Percentiles rank a stretch among this genome's conserved stretches.
Conservation (phyloP, 1,140 invertebrate genomes). For the Geopemphigus sp. region DNA sequence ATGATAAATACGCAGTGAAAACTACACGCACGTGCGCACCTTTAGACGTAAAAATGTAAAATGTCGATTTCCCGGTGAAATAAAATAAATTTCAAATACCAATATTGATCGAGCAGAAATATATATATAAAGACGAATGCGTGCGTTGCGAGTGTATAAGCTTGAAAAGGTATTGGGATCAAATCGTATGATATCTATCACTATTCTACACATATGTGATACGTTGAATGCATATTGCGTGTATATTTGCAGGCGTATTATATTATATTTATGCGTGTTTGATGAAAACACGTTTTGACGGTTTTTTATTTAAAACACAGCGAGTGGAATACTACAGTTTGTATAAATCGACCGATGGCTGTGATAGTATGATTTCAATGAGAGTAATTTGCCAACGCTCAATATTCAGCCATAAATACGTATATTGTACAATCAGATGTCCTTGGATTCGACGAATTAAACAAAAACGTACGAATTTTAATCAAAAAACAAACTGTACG, state of each 20-base stretch:
- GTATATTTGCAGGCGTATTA: not conserved
- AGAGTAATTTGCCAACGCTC: not conserved
- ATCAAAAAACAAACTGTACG: too few species aligned
- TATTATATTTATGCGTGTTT: not conserved
- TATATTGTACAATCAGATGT: too few species aligned
- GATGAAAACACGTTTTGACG: not conserved
- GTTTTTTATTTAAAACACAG: not conserved
- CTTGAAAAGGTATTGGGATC: not conserved
- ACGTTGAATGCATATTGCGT: not conserved
- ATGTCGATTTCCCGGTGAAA: not conserved
- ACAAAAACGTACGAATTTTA: too few species aligned
- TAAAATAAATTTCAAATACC: slow-evolving; percentile 17
- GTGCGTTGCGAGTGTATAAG: not conserved
- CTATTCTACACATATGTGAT: not conserved
- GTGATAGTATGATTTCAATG: not conserved
- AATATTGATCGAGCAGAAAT: not conserved
- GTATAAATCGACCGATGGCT: not conserved
- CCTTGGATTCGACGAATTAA: too few species aligned
- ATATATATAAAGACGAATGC: slow-evolving; percentile 2
- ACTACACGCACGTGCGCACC: not conserved
- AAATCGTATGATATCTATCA: slow-evolving; percentile 17
- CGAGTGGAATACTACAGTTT: not conserved
- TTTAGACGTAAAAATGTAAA: slow-evolving; percentile 3
- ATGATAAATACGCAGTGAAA: slow-evolving; percentile 9
- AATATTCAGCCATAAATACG: too few species aligned